Evolutionary conservation across 2,888 invertebrate species (phyloP).

Genomic region (Scaptodrosophila latifasciaeformis): DNA sequence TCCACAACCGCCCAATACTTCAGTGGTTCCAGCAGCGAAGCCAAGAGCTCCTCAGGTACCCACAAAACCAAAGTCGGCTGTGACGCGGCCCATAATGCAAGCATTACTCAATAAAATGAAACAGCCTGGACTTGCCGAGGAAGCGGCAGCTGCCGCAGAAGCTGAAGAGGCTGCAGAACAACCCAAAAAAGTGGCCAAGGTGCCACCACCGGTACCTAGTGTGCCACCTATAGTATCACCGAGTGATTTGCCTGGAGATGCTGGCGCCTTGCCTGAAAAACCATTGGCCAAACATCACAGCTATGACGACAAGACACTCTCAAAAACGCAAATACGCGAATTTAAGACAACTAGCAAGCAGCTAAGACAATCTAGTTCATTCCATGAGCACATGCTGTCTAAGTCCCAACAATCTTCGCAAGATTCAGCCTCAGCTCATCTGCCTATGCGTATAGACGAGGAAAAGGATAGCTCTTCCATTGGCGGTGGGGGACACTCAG

Average conservation of each 20-base stretch:
- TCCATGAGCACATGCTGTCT: slow-evolving; percentile 79
- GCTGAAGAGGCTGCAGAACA: slow-evolving; percentile 41
- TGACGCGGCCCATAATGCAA: slow-evolving; percentile 70
- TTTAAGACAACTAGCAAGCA: slow-evolving; percentile 79
- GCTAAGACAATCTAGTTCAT: slow-evolving; percentile 80
- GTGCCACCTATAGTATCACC: slow-evolving; percentile 72
- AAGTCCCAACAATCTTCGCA: slow-evolving; percentile 76
- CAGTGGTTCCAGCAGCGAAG: slow-evolving; percentile 34
- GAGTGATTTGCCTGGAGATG: slow-evolving; percentile 59
- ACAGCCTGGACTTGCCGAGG: slow-evolving; percentile 61
- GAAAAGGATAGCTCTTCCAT: slow-evolving; percentile 73
- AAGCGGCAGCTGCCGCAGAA: slow-evolving; percentile 65
- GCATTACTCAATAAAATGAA: slow-evolving; percentile 70
- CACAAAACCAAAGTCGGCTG: slow-evolving; percentile 63
- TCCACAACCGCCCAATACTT: slow-evolving; percentile 61
- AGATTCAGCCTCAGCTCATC: slow-evolving; percentile 75
- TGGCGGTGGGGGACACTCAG: slow-evolving; percentile 56
- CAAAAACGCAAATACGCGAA: slow-evolving; percentile 80
- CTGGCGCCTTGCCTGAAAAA: slow-evolving; percentile 76
- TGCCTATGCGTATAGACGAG: slow-evolving; percentile 76
- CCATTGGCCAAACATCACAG: slow-evolving; percentile 81
- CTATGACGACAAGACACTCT: slow-evolving; percentile 80
- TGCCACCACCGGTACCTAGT: slow-evolving; percentile 72
- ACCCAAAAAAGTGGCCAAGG: slow-evolving; percentile 27
- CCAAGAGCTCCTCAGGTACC: slow-evolving; percentile 39